These are phyloP conservation scores for Saimiri boliviensis DNA, from an alignment of 2,113 vertebrate genomes.

Conservation along the genomic window DNA sequence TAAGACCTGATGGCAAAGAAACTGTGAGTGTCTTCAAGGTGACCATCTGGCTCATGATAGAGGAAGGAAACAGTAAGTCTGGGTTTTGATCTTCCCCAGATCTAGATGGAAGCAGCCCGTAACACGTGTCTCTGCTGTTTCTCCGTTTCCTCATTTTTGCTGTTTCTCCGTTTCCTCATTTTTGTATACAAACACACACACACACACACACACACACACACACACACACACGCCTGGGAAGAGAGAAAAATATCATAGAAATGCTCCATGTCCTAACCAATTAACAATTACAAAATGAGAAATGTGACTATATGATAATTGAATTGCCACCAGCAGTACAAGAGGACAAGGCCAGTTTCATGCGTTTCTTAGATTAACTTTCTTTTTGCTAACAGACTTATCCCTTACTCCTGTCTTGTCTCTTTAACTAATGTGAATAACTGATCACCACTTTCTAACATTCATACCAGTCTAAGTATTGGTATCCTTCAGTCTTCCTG, in stretches of 20 bases:
- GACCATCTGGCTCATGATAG: background rate
- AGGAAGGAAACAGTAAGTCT: constrained; percentile 25
- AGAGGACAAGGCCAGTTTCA: constrained; percentile 34
- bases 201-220: background rate
- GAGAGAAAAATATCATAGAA: constrained; percentile 10
- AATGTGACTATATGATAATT: constrained; percentile 50
- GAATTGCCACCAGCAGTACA: constrained; percentile 30
- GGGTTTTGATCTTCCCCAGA: background rate
- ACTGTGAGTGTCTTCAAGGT: background rate
- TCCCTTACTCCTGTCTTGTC: constrained; percentile 13
- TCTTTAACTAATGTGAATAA: constrained; percentile 55
- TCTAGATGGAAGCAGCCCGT: background rate
- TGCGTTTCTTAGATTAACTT: constrained; percentile 21
- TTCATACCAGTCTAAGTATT: background rate
- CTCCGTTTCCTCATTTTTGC: background rate
- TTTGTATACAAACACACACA: background rate
- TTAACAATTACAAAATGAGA: constrained; percentile 63
- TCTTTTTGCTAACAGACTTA: constrained; percentile 9
- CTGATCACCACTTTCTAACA: background rate
- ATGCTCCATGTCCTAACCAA: background rate
- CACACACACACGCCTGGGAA: background rate
- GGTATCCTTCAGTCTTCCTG: constrained; percentile 4
- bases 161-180: too few relatives aligned
- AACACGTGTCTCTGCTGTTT: background rate
- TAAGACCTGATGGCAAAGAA: background rate